Evolutionary conservation across 1,140 invertebrate genomes (phyloP), one percentile per base, ranked within the genome.

Genomic region (Drosophila busckii): DNA sequence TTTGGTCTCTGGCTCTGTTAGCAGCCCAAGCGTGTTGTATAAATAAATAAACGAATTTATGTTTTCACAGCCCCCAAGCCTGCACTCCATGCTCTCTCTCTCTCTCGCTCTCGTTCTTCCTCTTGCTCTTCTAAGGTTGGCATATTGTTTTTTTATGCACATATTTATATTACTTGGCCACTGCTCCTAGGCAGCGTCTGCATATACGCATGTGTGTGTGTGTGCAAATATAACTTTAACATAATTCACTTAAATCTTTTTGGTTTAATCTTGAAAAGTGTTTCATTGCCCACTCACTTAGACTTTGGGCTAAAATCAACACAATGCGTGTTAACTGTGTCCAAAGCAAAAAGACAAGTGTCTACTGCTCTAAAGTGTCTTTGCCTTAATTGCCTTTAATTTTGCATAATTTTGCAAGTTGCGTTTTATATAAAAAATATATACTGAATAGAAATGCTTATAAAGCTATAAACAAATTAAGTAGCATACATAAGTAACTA

Each of bases 201-300:
- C 41, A 37, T 38, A 22, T 45, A 45, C 15, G 22, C 12, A 52
- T 67, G 63, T 67, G 52, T 46, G 70, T 76, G 70, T 65, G 70
- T 76, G 70, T 34, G 70, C 22, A 48, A 31, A 68, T 82, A 82
- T 73, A 80, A 80, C 73, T 80, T 80, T 69, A 73, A 65, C 76
- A 80, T 80, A 80, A 80, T 80, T 80, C 75, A 82, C 75, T 80
- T 80, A 80, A 82, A 80, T 80, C 75, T 80, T 75, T 78, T 80
- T 64, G 75, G 80, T 82, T 82, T 80, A 82, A 80, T 80, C 75
- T 80, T 73, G 69, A 82, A 80, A 73, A 80, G 73, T 73, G 75
- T 78, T 76, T 70, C 26, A 48, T n/a, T n/a, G n/a, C 58, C 58
- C 41, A 52, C 48, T 60, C 26, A 34, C 17, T 45, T 19, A 15